phyloP scores from a whole-genome alignment of 2,888 invertebrate species.

The Mythimna loreyi region DNA sequence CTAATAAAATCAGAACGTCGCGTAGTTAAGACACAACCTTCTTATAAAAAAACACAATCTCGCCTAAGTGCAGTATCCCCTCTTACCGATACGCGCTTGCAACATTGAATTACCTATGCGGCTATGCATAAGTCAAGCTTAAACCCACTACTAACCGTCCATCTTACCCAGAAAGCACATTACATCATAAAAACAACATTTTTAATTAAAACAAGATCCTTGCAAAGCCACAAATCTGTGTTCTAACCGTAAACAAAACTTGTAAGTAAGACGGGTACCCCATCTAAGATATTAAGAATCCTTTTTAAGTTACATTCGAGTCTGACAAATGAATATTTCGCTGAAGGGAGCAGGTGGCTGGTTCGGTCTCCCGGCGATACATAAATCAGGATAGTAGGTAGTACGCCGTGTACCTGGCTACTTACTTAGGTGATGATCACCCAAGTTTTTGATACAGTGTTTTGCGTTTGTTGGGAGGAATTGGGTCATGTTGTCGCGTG shows the following conservation, averaged over 20 bases:
- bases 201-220: constrained; percentile 57
- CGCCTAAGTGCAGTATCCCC: too few relatives aligned
- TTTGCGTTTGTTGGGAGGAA: constrained; percentile 30
- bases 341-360: constrained; percentile 81
- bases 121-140: not conserved
- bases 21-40: too few relatives aligned
- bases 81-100: too few relatives aligned
- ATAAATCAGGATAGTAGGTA: constrained; percentile 80
- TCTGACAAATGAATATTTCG: constrained; percentile 88
- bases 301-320: constrained; percentile 86
- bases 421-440: constrained; percentile 50
- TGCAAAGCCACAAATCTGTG: constrained; percentile 51
- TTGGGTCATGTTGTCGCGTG: constrained; percentile 11
- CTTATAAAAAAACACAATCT: too few relatives aligned
- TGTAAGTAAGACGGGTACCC: constrained; percentile 72
- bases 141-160: constrained; percentile 22
- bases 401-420: constrained; percentile 64
- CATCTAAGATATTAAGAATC: constrained; percentile 88
- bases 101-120: too few relatives aligned
- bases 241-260: constrained; percentile 75
- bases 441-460: constrained; percentile 53
- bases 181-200: constrained; percentile 36
- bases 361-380: constrained; percentile 72
- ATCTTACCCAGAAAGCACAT: constrained; percentile 25
- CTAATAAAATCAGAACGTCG: too few relatives aligned